phyloP scores from a whole-genome alignment of 1,140 invertebrate species.

The Megathymus violae region DNA sequence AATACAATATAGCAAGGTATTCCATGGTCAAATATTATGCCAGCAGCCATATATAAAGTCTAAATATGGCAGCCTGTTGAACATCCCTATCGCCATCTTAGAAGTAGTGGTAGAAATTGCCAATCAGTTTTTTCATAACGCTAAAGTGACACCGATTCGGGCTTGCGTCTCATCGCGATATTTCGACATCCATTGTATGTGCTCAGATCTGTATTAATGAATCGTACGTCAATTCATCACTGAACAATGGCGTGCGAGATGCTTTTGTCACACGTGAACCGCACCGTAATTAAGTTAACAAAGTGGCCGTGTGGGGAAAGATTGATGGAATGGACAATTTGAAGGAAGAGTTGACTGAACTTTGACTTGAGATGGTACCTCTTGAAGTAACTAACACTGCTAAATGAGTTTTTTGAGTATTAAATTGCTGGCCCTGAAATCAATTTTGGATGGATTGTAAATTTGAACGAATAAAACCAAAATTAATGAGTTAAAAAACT shows the following conservation, averaged over 20 bases:
- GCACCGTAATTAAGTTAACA: conserved; percentile 68
- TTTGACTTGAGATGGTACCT: conserved; percentile 10
- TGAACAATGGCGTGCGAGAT: conserved; percentile 56
- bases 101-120: conserved; percentile 15
- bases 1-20: too few relatives aligned
- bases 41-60: too few relatives aligned
- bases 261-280: conserved; percentile 66
- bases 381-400: neutral
- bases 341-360: conserved; percentile 49
- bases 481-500: too few relatives aligned
- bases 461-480: too few relatives aligned
- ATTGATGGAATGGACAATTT: conserved; percentile 55
- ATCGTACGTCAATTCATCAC: conserved; percentile 63
- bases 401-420: too few relatives aligned
- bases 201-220: conserved; percentile 52
- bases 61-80: too few relatives aligned
- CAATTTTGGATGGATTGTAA: too few relatives aligned
- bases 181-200: conserved; percentile 50
- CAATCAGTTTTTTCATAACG: conserved; percentile 39
- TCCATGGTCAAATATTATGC: too few relatives aligned
- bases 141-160: conserved; percentile 20
- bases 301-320: conserved; percentile 49
- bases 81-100: neutral
- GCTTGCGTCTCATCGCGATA: conserved; percentile 29
- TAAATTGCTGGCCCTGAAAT: too few relatives aligned